A percentile compares a stretch with the other conserved stretches of the same genome.
Conservation (phyloP, 2,113 vertebrate genomes). For the Tachysurus vachellii region DNA sequence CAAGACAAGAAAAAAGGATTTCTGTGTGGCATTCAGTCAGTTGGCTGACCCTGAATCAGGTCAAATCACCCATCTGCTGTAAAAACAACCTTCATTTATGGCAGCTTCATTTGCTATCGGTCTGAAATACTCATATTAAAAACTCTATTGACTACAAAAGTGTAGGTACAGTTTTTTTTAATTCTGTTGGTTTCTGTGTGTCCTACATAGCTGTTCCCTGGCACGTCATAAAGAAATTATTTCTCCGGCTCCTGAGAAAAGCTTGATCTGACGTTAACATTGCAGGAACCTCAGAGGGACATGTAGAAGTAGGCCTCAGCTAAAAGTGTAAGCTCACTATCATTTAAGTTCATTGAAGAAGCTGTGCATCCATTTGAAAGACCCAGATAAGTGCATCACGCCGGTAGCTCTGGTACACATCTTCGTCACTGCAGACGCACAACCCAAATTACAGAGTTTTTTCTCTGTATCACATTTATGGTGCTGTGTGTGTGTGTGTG, state of each 20-base stretch:
- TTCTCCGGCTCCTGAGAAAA: constrained; percentile 7
- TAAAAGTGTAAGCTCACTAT: constrained; percentile 24
- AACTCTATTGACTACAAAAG: constrained; percentile 14
- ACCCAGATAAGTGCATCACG: constrained; percentile 63
- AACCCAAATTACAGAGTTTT: constrained; percentile 63
- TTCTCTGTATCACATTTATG: background rate
- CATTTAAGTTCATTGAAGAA: constrained; percentile 30
- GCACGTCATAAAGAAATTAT: constrained; percentile 29
- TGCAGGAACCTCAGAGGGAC: constrained; percentile 16
- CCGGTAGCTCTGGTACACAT: constrained; percentile 46
- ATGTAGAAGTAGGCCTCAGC: constrained; percentile 19
- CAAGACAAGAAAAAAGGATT: background rate
- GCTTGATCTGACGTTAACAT: constrained; percentile 16
- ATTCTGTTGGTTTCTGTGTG: constrained; percentile 32
- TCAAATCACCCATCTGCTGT: background rate
- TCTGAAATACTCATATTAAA: constrained; percentile 1
- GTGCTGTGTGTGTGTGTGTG: background rate
- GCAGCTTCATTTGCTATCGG: background rate
- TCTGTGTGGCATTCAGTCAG: background rate
- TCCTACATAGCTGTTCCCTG: constrained; percentile 45
- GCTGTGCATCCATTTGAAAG: constrained; percentile 54
- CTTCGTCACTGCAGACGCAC: constrained; percentile 52
- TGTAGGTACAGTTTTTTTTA: constrained; percentile 24
- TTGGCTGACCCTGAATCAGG: background rate
- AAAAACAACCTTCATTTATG: background rate